phyloP scores from a whole-genome alignment of 37 sponge, comb jelly and placozoan genomes.

The Geodia barretti region DNA sequence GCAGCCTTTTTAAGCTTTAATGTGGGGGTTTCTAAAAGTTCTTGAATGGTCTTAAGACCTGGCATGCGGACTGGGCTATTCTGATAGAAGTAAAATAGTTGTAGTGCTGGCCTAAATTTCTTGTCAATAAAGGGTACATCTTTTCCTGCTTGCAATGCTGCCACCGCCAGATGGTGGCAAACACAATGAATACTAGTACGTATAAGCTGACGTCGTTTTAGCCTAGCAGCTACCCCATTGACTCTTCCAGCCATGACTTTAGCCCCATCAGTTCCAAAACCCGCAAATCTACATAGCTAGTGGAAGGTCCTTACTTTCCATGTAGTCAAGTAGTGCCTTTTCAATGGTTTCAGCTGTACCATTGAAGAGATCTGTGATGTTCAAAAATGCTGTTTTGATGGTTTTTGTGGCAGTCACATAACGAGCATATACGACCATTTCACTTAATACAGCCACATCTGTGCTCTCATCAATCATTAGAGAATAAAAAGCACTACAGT shows the following conservation, averaged over 20 bases:
- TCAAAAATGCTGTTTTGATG: conserved; percentile 18
- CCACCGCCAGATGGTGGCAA: conserved; percentile 37
- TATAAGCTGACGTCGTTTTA: conserved; percentile 28
- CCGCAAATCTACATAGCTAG: not conserved
- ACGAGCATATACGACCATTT: conserved; percentile 41
- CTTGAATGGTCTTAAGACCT: conserved; percentile 15
- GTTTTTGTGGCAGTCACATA: not conserved
- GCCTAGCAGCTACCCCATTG: conserved; percentile 22
- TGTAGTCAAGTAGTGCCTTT: not conserved
- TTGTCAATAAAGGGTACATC: conserved; percentile 16
- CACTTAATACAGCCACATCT: conserved; percentile 11
- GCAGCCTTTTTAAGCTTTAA: conserved; percentile 32
- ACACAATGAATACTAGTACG: conserved; percentile 36
- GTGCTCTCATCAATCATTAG: conserved; percentile 36
- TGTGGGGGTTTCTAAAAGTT: conserved; percentile 14
- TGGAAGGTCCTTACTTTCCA: not conserved
- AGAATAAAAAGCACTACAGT: not conserved
- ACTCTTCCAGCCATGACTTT: conserved; percentile 29
- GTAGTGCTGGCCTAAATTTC: conserved; percentile 32
- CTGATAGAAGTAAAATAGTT: conserved; percentile 37
- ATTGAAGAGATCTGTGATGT: conserved; percentile 23
- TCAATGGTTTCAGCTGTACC: conserved; percentile 53
- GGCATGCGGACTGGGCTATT: conserved; percentile 22
- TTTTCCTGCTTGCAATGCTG: conserved; percentile 37
- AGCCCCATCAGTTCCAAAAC: conserved; percentile 58